phyloP scores from a whole-genome alignment of 2,797 vertebrate species.

The Sphaeramia orbicularis region DNA sequence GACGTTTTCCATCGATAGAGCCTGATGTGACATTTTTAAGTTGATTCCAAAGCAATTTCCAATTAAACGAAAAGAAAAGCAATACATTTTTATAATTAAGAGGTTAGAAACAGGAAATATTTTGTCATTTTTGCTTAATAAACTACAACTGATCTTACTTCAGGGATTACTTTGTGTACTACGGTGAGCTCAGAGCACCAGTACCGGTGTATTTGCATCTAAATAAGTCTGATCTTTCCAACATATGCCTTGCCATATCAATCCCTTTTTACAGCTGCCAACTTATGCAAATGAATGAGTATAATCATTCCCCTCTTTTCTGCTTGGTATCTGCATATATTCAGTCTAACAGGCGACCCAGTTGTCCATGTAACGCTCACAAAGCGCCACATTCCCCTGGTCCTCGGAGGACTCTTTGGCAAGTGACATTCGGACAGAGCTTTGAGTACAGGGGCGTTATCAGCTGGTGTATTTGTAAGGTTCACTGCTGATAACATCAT shows the following conservation, averaged over 20 bases:
- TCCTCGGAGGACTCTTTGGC: slow-evolving; percentile 11
- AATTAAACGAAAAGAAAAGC: background rate
- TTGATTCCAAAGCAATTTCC: background rate
- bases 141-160: slow-evolving; percentile 7
- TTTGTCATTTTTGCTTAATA: slow-evolving; percentile 1
- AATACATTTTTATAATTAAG: slow-evolving; percentile 3
- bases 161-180: background rate
- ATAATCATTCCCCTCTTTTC: slow-evolving; percentile 9
- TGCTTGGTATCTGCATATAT: slow-evolving; percentile 23
- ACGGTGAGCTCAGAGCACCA: background rate
- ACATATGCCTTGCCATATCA: slow-evolving; percentile 5
- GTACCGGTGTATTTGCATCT: slow-evolving; percentile 7
- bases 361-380: slow-evolving; percentile 19
- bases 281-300: slow-evolving; percentile 6
- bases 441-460: slow-evolving; percentile 7
- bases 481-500: slow-evolving; percentile 9
- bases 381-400: slow-evolving; percentile 35
- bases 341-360: slow-evolving; percentile 29
- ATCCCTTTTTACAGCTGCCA: slow-evolving; percentile 24
- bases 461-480: slow-evolving; percentile 1
- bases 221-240: slow-evolving; percentile 17
- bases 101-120: background rate
- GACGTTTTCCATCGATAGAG: background rate
- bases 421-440: slow-evolving; percentile 30
- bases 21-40: background rate